Percentiles rank a stretch among this genome's conserved stretches.
Conservation (phyloP, 2,113 vertebrate genomes). For the Ellobius talpinus region DNA sequence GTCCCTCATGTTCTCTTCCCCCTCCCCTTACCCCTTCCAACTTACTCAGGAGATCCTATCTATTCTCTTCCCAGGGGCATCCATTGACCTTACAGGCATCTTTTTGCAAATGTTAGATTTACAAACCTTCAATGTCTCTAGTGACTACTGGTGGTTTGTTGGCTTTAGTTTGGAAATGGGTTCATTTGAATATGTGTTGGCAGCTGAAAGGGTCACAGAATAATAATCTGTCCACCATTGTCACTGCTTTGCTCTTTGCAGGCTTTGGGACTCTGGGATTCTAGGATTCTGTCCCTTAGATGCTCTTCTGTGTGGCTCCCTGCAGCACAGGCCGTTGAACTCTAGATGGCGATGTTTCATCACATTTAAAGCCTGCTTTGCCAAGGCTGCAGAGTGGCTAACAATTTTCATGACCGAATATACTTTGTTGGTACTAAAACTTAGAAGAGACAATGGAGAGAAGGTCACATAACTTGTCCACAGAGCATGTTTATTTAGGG, state of each 20-base stretch:
- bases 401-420: neutral
- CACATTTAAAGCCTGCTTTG: neutral
- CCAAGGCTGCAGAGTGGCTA: rapidly evolving
- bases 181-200: neutral
- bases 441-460: neutral
- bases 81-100: neutral
- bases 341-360: conserved; percentile 65
- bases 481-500: conserved; percentile 8
- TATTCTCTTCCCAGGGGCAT: neutral
- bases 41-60: no score
- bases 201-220: neutral
- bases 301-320: neutral
- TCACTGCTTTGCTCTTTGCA: neutral
- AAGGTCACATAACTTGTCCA: neutral
- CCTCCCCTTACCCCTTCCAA: no score
- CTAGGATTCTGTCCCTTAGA: neutral
- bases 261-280: neutral
- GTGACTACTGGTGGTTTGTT: neutral
- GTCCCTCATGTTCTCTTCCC: no score
- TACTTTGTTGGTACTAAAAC: neutral
- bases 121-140: neutral
- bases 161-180: neutral
- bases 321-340: neutral
- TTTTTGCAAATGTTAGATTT: conserved; percentile 17
- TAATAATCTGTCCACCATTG: neutral